A percentile compares a stretch with the other conserved stretches of the same genome.
phyloP scores from a whole-genome alignment of 1,140 invertebrate genomes.

The Drosophila orena region DNA sequence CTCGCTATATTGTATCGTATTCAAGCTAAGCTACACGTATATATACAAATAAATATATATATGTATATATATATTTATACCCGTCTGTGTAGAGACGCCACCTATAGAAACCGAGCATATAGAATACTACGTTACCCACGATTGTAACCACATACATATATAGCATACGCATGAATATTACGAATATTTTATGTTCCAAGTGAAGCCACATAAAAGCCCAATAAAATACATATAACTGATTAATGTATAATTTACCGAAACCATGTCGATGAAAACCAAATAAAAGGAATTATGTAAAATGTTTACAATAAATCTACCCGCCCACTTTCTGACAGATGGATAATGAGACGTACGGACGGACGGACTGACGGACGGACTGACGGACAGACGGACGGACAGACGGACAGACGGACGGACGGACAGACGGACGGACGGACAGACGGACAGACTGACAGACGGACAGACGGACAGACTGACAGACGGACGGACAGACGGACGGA shows the following conservation, averaged over 20 bases:
- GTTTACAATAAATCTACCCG: constrained; percentile 49
- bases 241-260: constrained; percentile 51
- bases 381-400: no score
- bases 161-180: constrained; percentile 44
- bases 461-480: no score
- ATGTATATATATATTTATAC: constrained; percentile 30
- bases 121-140: constrained; percentile 40
- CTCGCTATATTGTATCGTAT: constrained; percentile 40
- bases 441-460: no score
- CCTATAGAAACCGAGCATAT: constrained; percentile 40
- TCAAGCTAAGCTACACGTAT: constrained; percentile 25
- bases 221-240: constrained; percentile 11
- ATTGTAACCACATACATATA: constrained; percentile 40
- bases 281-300: constrained; percentile 74
- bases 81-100: constrained; percentile 44
- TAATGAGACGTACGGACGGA: no score
- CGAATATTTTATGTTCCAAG: constrained; percentile 28
- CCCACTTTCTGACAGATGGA: neutral
- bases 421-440: no score
- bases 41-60: neutral
- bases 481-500: no score
- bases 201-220: constrained; percentile 16
- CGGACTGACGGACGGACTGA: no score
- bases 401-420: no score
- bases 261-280: constrained; percentile 32